These are phyloP conservation scores for Carollia perspicillata DNA, from an alignment of 2,113 vertebrate species.

Conservation along the genomic window DNA sequence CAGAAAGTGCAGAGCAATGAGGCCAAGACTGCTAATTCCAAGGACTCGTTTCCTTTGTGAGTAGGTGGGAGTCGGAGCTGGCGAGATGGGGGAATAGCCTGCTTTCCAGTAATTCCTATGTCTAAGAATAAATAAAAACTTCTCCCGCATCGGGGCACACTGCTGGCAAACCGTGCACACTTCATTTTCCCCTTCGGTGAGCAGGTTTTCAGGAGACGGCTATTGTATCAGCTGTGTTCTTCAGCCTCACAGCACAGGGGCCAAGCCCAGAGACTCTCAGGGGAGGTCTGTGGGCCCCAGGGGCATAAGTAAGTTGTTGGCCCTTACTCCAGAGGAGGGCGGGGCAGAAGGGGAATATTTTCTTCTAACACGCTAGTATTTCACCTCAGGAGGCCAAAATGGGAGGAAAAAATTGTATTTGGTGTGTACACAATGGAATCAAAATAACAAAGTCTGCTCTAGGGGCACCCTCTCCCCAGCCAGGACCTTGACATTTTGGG, in stretches of 20 bases:
- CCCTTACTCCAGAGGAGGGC: not conserved
- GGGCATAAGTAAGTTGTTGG: not conserved
- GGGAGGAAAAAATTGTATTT: not conserved
- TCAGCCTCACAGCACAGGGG: not conserved
- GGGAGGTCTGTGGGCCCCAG: not conserved
- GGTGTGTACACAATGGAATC: not conserved
- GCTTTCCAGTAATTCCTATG: not conserved
- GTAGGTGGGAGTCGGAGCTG: not conserved
- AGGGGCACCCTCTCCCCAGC: not conserved
- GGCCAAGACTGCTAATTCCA: not conserved
- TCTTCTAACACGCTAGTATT: not conserved
- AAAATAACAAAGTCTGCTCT: not conserved
- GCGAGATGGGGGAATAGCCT: not conserved
- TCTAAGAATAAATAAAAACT: conserved; percentile 32
- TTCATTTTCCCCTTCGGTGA: not conserved
- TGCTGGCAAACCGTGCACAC: not conserved
- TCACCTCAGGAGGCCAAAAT: not conserved
- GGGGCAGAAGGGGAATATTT: not conserved
- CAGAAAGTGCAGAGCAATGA: not conserved
- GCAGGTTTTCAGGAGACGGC: not conserved
- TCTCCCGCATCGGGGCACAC: not conserved
- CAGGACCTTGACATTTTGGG: not conserved
- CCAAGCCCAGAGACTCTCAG: not conserved
- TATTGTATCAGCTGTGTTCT: not conserved
- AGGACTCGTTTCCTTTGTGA: conserved; percentile 15